phyloP scores from a whole-genome alignment of 2,113 vertebrate species.

The Oophaga pumilio region DNA sequence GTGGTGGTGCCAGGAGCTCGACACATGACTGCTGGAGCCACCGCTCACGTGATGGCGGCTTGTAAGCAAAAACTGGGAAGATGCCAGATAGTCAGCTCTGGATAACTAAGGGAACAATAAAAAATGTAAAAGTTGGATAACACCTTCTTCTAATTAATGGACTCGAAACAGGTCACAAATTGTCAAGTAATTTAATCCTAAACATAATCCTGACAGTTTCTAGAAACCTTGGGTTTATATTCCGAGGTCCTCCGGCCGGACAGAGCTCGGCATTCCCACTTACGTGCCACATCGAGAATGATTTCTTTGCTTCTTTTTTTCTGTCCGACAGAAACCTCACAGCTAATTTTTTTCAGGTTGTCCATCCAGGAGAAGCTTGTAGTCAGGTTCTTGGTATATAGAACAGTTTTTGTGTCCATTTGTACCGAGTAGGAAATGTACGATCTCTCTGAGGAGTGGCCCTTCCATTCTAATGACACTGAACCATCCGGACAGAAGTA shows the following conservation, averaged over 20 bases:
- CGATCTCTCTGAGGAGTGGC: conserved; percentile 57
- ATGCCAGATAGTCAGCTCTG: no score
- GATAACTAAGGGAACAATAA: no score
- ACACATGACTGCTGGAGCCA: no score
- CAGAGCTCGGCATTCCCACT: conserved; percentile 47
- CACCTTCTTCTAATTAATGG: no score
- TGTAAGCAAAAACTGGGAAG: no score
- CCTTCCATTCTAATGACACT: conserved; percentile 63
- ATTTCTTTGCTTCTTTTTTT: not conserved
- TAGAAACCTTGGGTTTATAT: not conserved
- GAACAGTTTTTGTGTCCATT: conserved; percentile 42
- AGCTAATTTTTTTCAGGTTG: conserved; percentile 65
- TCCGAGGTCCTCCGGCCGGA: not conserved
- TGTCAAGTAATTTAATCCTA: no score
- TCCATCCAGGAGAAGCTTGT: conserved; percentile 70
- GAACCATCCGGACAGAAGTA: conserved; percentile 60
- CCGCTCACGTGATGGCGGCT: no score
- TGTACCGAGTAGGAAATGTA: not conserved
- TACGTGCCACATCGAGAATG: conserved; percentile 68
- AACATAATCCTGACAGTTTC: no score
- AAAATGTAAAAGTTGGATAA: no score
- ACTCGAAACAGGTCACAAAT: no score
- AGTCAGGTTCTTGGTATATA: conserved; percentile 57
- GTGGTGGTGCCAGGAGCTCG: no score
- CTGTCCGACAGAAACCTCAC: conserved; percentile 39